Conservation (phyloP, 1,140 invertebrate genomes). For the Babylonia areolata region DNA sequence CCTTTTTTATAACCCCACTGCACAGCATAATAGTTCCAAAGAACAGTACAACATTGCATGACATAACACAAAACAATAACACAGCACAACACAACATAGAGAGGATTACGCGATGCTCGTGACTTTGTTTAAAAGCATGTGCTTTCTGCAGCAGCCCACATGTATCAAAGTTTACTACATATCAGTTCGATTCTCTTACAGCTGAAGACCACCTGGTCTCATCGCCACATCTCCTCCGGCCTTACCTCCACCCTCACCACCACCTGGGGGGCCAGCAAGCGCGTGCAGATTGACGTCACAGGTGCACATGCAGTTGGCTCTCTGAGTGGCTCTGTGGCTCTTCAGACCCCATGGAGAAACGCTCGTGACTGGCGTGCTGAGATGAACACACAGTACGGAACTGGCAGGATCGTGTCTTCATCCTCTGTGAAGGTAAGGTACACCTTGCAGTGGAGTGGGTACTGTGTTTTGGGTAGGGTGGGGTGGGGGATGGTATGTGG, state of each 20-base stretch:
- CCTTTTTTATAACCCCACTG: too few relatives aligned
- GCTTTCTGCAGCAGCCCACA: too few relatives aligned
- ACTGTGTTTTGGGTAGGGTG: too few relatives aligned
- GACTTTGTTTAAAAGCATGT: too few relatives aligned
- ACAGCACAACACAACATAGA: too few relatives aligned
- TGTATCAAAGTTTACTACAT: too few relatives aligned
- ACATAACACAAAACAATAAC: too few relatives aligned
- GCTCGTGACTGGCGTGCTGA: conserved; percentile 10
- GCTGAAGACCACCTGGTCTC: conserved; percentile 40
- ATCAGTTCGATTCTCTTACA: background rate
- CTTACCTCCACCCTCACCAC: conserved; percentile 31
- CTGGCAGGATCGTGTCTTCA: background rate
- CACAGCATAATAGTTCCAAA: too few relatives aligned
- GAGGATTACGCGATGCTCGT: too few relatives aligned
- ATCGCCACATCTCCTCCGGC: conserved; percentile 38
- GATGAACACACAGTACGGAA: background rate
- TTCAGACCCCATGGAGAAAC: conserved; percentile 21
- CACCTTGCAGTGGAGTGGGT: too few relatives aligned
- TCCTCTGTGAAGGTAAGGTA: conserved; percentile 15
- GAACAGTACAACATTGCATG: too few relatives aligned
- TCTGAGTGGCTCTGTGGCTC: conserved; percentile 9
- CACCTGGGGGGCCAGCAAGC: conserved; percentile 46
- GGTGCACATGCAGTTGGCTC: conserved; percentile 17
- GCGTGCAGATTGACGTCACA: conserved; percentile 37
- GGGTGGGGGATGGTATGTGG: too few relatives aligned